Percentiles rank a stretch among this genome's conserved stretches.
Evolutionary conservation across 1,140 invertebrate species (phyloP).

Genomic region (Ephestia elutella): DNA sequence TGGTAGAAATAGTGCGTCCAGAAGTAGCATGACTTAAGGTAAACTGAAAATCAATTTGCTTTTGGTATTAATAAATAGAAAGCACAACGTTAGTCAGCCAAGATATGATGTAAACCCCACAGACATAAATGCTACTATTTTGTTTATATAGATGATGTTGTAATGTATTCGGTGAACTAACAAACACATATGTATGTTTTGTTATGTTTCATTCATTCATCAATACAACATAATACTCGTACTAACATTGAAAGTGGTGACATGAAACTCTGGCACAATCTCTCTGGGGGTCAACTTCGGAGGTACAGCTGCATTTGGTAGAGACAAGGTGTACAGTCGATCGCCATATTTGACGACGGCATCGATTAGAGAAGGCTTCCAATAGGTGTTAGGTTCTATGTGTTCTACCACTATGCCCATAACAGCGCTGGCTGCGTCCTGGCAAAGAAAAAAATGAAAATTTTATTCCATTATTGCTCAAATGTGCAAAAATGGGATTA

Average conservation of each 20-base stretch:
- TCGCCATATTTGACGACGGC: conserved; percentile 73
- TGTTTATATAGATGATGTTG: too few relatives aligned
- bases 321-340: conserved; percentile 61
- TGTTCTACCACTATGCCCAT: conserved; percentile 63
- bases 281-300: conserved; percentile 37
- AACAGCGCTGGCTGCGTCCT: conserved; percentile 56
- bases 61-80: too few relatives aligned
- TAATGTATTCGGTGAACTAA: too few relatives aligned
- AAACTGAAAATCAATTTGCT: too few relatives aligned
- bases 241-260: conserved; percentile 65
- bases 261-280: conserved; percentile 46
- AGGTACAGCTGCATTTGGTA: conserved; percentile 37
- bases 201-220: too few relatives aligned
- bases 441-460: neutral
- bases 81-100: too few relatives aligned
- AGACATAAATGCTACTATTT: too few relatives aligned
- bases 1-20: too few relatives aligned
- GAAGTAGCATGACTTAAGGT: too few relatives aligned
- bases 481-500: neutral
- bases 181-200: too few relatives aligned
- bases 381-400: conserved; percentile 54
- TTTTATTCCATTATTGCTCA: neutral
- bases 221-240: too few relatives aligned
- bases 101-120: too few relatives aligned
- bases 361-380: conserved; percentile 63